Evolutionary conservation across 2,888 invertebrate species (phyloP).

Genomic region (Drosophila infuscata): DNA sequence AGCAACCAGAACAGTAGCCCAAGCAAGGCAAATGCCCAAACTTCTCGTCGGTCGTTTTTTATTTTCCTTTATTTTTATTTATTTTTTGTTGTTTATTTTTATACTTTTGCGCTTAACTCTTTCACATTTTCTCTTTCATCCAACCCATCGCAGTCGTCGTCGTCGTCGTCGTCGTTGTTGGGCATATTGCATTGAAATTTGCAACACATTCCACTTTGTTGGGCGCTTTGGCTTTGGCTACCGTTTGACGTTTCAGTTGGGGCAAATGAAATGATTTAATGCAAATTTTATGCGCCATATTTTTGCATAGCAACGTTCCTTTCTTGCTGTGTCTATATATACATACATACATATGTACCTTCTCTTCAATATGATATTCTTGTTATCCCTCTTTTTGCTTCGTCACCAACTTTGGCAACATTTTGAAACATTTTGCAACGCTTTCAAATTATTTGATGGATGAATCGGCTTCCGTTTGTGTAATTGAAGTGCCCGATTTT

Average conservation of each 20-base stretch:
- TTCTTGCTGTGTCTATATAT: constrained; percentile 9
- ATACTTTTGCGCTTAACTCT: constrained; percentile 60
- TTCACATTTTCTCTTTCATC: constrained; percentile 47
- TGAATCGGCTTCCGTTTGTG: constrained; percentile 35
- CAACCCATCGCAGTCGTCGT: constrained; percentile 1
- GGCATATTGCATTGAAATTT: constrained; percentile 80
- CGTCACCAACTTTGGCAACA: constrained; percentile 46
- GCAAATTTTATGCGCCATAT: constrained; percentile 76
- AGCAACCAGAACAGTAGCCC: constrained; percentile 51
- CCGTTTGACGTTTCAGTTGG: constrained; percentile 68
- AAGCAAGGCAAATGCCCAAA: constrained; percentile 43
- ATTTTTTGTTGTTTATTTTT: constrained; percentile 69
- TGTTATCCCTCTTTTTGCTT: constrained; percentile 23
- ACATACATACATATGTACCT: constrained; percentile 8
- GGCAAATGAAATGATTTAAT: constrained; percentile 68
- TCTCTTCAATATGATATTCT: constrained; percentile 47
- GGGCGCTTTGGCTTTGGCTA: constrained; percentile 63
- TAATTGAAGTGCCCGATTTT: constrained; percentile 23
- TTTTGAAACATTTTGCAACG: constrained; percentile 64
- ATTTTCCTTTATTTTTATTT: constrained; percentile 68
- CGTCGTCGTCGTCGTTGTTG: constrained; percentile 33
- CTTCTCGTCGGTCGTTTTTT: constrained; percentile 60
- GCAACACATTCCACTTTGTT: constrained; percentile 76
- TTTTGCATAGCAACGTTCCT: constrained; percentile 45
- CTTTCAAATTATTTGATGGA: constrained; percentile 40